Evolutionary conservation across 2,113 vertebrate genomes (phyloP).

Genomic region (Aldabrachelys gigantea): DNA sequence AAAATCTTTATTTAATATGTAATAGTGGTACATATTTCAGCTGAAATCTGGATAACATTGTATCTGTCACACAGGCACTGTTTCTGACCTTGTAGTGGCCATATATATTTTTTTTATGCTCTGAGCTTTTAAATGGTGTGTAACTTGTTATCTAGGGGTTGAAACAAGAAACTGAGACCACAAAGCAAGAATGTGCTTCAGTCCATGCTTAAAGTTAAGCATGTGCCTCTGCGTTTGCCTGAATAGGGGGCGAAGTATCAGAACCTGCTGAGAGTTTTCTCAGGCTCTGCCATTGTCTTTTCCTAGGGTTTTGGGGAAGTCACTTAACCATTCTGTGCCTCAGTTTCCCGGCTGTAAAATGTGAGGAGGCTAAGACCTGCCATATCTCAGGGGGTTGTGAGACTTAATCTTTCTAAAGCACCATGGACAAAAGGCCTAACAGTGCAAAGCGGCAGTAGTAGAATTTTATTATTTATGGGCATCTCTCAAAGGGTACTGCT

Average conservation of each 20-base stretch:
- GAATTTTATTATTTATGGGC: background rate
- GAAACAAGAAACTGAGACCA: background rate
- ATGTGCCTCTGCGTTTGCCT: background rate
- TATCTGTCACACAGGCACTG: background rate
- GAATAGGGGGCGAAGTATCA: rapidly evolving
- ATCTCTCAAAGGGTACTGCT: background rate
- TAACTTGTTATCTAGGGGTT: background rate
- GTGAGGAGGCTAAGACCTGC: background rate
- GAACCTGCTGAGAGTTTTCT: background rate
- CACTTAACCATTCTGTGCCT: background rate
- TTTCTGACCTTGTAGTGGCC: background rate
- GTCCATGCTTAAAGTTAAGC: background rate
- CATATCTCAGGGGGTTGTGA: background rate
- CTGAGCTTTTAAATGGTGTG: background rate
- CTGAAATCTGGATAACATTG: background rate
- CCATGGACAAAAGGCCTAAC: background rate
- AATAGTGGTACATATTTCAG: background rate
- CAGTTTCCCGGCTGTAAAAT: background rate
- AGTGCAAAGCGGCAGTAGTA: background rate
- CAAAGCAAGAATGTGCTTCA: background rate
- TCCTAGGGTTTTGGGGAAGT: background rate
- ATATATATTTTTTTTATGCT: background rate
- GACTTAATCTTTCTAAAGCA: background rate
- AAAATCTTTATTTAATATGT: background rate
- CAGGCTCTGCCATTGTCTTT: rapidly evolving